Conservation (phyloP, 2,113 vertebrate species). For the Ranitomeya variabilis region DNA sequence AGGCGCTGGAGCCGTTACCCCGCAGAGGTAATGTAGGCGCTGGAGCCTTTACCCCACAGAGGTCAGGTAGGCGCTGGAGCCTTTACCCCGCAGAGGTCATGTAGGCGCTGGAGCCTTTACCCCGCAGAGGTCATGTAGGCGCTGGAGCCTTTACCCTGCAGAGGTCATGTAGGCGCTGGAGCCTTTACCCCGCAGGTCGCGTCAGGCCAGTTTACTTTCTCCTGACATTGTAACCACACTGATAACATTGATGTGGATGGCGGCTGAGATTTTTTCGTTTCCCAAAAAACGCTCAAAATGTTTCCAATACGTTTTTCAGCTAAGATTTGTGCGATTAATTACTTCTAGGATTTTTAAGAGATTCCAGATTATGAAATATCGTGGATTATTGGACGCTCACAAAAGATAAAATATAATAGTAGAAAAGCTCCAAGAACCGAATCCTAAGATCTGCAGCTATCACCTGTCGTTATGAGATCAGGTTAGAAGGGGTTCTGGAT, state of each 20-base stretch:
- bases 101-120: neutral
- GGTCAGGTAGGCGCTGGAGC: neutral
- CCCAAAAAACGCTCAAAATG: neutral
- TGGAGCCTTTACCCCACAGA: neutral
- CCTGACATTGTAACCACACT: neutral
- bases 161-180: neutral
- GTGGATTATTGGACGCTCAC: neutral
- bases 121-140: neutral
- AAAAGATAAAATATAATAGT: neutral
- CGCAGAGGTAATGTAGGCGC: no score
- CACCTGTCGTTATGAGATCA: neutral
- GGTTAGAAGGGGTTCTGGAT: no score
- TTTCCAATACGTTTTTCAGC: neutral
- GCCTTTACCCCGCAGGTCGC: no score
- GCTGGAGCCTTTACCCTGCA: no score
- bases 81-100: no score
- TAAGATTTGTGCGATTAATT: neutral
- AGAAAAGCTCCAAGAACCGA: neutral
- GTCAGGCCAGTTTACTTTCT: neutral
- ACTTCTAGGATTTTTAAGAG: neutral
- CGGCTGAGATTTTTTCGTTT: neutral
- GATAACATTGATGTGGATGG: slow-evolving; percentile 8
- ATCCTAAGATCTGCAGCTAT: neutral
- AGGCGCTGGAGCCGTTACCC: no score
- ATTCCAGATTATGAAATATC: neutral